Conservation (phyloP, 2,113 vertebrate genomes). For the Chamaea fasciata region DNA sequence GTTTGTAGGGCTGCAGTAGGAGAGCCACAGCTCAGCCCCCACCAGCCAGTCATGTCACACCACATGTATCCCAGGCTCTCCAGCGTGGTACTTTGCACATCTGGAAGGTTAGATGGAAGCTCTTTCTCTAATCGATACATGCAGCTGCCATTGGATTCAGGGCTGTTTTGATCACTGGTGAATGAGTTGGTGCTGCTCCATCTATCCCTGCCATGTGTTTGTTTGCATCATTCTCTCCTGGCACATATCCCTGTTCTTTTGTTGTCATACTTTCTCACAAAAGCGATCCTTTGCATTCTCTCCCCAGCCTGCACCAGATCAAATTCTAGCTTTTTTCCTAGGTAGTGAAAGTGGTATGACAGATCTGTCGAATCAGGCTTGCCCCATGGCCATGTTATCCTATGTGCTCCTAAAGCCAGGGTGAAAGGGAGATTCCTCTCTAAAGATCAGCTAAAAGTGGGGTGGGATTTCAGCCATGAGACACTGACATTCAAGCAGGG, state of each 20-base stretch:
- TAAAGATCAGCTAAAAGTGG: constrained; percentile 1
- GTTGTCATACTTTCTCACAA: not conserved
- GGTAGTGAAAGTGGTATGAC: not conserved
- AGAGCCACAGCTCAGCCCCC: not conserved
- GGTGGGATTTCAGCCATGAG: constrained; percentile 12
- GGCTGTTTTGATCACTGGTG: not conserved
- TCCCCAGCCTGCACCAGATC: not conserved
- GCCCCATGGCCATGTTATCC: not conserved
- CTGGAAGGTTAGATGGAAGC: not conserved
- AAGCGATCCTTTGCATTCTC: not conserved
- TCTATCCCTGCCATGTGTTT: not conserved
- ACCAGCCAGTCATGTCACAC: not conserved
- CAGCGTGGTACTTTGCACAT: not conserved
- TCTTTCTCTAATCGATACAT: not conserved
- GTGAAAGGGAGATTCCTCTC: constrained; percentile 13
- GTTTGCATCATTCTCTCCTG: not conserved
- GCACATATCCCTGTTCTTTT: not conserved
- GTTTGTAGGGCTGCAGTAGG: not conserved
- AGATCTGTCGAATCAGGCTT: not conserved
- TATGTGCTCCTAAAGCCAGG: not conserved
- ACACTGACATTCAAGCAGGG: not conserved
- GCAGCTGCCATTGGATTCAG: not conserved
- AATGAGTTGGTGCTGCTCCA: not conserved
- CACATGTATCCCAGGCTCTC: not conserved
- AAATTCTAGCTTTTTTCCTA: not conserved